Percentiles rank a stretch among this genome's conserved stretches.
Conservation (phyloP, 2,888 invertebrate species). For the Stictocephala bisonia region DNA sequence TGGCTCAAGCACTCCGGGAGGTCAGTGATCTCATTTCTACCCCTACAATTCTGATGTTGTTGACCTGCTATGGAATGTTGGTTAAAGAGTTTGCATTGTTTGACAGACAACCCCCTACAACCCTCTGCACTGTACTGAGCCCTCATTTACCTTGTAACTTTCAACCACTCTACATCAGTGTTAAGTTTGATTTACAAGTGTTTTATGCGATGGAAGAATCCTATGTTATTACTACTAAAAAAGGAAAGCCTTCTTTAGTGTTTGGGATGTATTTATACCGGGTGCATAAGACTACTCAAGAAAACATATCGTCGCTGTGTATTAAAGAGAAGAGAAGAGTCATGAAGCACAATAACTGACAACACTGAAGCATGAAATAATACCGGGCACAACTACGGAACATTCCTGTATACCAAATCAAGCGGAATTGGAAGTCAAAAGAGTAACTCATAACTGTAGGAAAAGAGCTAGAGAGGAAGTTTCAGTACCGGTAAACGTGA, state of each 20-base stretch:
- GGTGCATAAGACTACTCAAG: neutral
- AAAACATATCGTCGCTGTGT: neutral
- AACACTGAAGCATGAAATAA: neutral
- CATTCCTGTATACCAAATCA: neutral
- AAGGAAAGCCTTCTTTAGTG: slow-evolving; percentile 4
- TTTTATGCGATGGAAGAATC: too few relatives aligned
- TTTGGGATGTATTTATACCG: neutral
- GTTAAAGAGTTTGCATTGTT: too few relatives aligned
- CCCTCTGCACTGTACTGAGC: too few relatives aligned
- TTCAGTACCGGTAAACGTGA: neutral
- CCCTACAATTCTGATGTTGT: too few relatives aligned
- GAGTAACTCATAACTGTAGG: neutral
- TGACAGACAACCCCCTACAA: too few relatives aligned
- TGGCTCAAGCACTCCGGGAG: too few relatives aligned
- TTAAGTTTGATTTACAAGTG: too few relatives aligned
- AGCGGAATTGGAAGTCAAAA: slow-evolving; percentile 5
- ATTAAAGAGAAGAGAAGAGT: neutral
- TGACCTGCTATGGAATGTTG: too few relatives aligned
- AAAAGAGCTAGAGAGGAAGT: slow-evolving; percentile 1
- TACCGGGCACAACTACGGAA: neutral
- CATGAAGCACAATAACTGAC: neutral
- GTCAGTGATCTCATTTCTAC: too few relatives aligned
- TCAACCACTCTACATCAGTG: too few relatives aligned
- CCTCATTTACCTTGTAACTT: too few relatives aligned
- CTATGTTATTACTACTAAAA: too few relatives aligned